A percentile compares a stretch with the other conserved stretches of the same genome.
phyloP scores from a whole-genome alignment of 2,888 invertebrate species.

The Suillia variegata region DNA sequence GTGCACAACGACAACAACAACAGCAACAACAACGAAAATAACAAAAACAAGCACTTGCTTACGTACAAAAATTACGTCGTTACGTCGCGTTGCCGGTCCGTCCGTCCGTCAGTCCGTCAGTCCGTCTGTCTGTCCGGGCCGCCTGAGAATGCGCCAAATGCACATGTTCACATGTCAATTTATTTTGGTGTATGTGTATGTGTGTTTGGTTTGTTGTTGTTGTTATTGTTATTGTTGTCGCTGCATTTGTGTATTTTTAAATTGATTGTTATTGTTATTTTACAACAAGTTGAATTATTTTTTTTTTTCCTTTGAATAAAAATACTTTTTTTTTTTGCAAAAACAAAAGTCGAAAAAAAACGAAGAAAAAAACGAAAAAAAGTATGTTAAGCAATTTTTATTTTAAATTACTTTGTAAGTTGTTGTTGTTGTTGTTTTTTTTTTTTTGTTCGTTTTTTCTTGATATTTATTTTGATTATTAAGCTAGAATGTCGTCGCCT shows the following conservation, averaged over 20 bases:
- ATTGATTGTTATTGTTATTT: neutral
- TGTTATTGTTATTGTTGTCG: neutral
- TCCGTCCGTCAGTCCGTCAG: neutral
- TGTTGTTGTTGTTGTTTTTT: neutral
- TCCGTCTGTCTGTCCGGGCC: neutral
- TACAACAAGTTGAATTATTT: slow-evolving; percentile 5
- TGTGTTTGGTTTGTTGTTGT: neutral
- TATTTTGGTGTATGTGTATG: neutral
- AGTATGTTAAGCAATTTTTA: neutral
- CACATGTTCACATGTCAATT: slow-evolving; percentile 1
- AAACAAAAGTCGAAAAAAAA: too few relatives aligned
- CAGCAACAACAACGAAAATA: slow-evolving; percentile 5
- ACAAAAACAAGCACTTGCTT: slow-evolving; percentile 12
- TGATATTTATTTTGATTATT: neutral
- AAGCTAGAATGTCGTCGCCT: neutral
- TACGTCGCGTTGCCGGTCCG: slow-evolving; percentile 7
- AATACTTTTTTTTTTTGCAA: neutral
- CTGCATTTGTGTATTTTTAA: neutral
- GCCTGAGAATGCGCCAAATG: slow-evolving; percentile 1
- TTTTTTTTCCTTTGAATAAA: neutral
- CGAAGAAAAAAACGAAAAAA: too few relatives aligned
- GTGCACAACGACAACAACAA: slow-evolving; percentile 31
- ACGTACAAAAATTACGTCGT: neutral
- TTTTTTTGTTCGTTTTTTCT: too few relatives aligned
- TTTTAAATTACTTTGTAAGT: too few relatives aligned